Conservation (phyloP, 2,797 vertebrate genomes). For the Thunnus albacares region DNA sequence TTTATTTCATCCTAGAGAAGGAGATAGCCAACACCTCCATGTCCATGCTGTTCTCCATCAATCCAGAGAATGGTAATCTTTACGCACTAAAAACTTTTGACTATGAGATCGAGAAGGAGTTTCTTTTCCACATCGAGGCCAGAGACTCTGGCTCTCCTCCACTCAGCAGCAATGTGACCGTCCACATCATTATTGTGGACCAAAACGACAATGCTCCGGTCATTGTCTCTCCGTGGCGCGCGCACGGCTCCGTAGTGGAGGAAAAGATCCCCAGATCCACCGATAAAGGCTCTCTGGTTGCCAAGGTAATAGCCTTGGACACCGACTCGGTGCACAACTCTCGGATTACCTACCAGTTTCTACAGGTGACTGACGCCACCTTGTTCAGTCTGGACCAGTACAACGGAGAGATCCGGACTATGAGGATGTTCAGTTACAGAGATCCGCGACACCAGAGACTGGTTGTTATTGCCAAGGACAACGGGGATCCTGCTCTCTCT, state of each 20-base stretch:
- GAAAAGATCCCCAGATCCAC: slow-evolving; percentile 75
- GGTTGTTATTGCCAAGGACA: slow-evolving; percentile 68
- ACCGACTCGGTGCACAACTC: slow-evolving; percentile 75
- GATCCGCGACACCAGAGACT: slow-evolving; percentile 61
- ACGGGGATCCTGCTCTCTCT: slow-evolving; percentile 66
- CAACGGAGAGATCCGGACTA: slow-evolving; percentile 68
- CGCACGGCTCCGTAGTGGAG: slow-evolving; percentile 70
- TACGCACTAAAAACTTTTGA: slow-evolving; percentile 78
- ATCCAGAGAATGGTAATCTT: slow-evolving; percentile 77
- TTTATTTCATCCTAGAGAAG: slow-evolving; percentile 67
- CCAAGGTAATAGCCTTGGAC: slow-evolving; percentile 78
- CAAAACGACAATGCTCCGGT: slow-evolving; percentile 78
- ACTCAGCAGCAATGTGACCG: slow-evolving; percentile 71
- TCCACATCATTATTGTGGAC: slow-evolving; percentile 76
- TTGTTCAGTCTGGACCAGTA: slow-evolving; percentile 70
- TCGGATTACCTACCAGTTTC: slow-evolving; percentile 67
- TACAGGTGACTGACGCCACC: slow-evolving; percentile 61
- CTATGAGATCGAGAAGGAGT: slow-evolving; percentile 77
- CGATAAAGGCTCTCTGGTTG: slow-evolving; percentile 72
- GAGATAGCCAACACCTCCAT: slow-evolving; percentile 60
- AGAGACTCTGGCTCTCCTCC: slow-evolving; percentile 77
- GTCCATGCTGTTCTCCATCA: slow-evolving; percentile 73
- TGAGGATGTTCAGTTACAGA: slow-evolving; percentile 68
- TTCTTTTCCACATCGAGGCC: slow-evolving; percentile 78
- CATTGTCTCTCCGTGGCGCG: slow-evolving; percentile 69